phyloP scores from a whole-genome alignment of 2,888 invertebrate species.

The Agrotis segetum region DNA sequence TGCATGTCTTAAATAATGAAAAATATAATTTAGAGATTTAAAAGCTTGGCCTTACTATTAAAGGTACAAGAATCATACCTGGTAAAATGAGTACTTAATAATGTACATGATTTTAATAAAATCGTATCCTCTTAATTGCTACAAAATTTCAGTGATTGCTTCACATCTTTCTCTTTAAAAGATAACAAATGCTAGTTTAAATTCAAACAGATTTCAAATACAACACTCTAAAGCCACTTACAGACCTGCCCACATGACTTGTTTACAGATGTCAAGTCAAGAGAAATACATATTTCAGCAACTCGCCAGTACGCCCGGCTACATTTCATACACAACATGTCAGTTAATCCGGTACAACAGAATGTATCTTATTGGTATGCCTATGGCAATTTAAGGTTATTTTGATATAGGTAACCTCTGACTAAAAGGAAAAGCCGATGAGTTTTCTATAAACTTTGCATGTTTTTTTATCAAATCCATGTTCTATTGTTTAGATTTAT shows the following conservation, averaged over 20 bases:
- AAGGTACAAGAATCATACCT: no score
- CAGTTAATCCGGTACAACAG: constrained; percentile 28
- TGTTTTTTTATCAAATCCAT: no score
- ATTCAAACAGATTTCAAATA: constrained; percentile 23
- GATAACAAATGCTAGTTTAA: not conserved
- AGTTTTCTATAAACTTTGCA: no score
- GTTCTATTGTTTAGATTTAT: no score
- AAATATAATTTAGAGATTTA: not conserved
- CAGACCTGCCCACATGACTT: constrained; percentile 18
- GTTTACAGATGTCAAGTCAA: constrained; percentile 44
- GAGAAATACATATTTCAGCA: constrained; percentile 53
- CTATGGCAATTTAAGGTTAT: not conserved
- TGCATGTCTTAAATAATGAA: not conserved
- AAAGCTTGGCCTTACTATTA: no score
- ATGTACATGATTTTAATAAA: not conserved
- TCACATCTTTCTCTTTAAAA: not conserved
- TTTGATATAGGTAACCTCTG: not conserved
- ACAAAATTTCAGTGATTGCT: not conserved
- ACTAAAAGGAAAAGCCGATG: no score
- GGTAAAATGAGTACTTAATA: no score
- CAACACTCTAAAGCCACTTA: constrained; percentile 36
- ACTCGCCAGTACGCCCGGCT: constrained; percentile 22
- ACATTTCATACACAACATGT: constrained; percentile 41
- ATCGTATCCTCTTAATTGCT: not conserved
- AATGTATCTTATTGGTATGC: constrained; percentile 11